Base-by-base conservation (phyloP, 2,797 vertebrate species). In the Sebastolobus altivelis region DNA sequence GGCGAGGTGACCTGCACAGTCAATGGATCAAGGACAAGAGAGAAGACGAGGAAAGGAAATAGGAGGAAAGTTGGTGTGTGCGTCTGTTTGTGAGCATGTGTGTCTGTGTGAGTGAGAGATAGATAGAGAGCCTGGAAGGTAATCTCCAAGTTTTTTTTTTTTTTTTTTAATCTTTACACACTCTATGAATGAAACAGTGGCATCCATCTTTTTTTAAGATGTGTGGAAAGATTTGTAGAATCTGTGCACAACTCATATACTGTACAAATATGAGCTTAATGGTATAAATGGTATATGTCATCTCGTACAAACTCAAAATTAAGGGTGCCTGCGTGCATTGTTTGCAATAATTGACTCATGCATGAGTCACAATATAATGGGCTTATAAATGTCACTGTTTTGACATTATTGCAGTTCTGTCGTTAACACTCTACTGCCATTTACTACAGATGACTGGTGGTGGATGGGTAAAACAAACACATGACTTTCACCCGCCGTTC, bases 11-110 rank as follows among this genome's bases (percentile, higher is more conserved):
- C 88, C 88, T 85, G 76, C 54, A 74, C 71, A 89, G 79, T 89
- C 84, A 89, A 88, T 83, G 75, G 80, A 89, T 88, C 90, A 91
- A 92, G 91, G 93, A 92, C 87, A 89, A 75, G 77, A 74, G 72
- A 85, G 55, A 80, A 82, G 68, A 77, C 3, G 40, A 68, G 54
- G 71, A 75, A n/a, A 81, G 59, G 52, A 81, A 84, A 86, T 43
- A 77, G 33, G 13, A 69, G n/a, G 14, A 25, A 54, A 72, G 49
- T 8, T 38, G 22, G 29, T 35, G 46, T 79, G 68, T 62, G 12
- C 52, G 20, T 72, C 29, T 65, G 46, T 61, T 8, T 33, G 20
- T 46, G 14, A 7, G 13, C 9, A 14, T 54, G 54, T 67, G 49
- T 72, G 29, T 58, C 1, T 20, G 12, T 63, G 8, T 29, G 58